Base-by-base conservation (phyloP, 2,888 invertebrate genomes). In the Trachelus tabidus region DNA sequence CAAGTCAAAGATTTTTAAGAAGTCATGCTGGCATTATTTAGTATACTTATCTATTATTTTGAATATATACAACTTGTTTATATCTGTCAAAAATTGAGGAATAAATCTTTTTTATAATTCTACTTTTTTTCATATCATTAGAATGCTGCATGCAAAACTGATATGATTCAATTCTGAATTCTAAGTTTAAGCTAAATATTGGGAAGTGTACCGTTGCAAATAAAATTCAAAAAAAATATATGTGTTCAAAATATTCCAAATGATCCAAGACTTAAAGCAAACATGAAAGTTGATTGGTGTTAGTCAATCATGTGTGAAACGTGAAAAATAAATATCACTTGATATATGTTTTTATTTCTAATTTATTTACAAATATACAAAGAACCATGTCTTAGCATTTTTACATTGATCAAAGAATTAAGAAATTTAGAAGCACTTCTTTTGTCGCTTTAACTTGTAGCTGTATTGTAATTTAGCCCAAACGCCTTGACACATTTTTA, bases 401-500 rank as follows among this genome's bases (percentile, higher is more conserved):
- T 56, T 23, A 56, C 6, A 56, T 9, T 23, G 23, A 23, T 9
- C 23, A 6, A 23, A 56, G 9, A 23, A 9, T 23, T 6, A 23
- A 56, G 23, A 9, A 56, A 56, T 23, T 56, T 56, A 56, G 9
- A 23, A 23, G 23, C 23, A 56, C 9, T 56, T 56, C 23, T 56
- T 82, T 73, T 85, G 82, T 75, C 85, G 88, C 80, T 87, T 81
- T 69, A 89, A 77, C 34, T 84, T 83, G 80, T 92, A 89, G 84
- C 92, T 92, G 84, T 96, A 96, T 84, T 94, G 94, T 40, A 97
- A 92, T 87, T 97, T 97, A 0, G 95, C 94, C 97, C 97, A 97
- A 79, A 98, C 95, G 71, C 98, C 98, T 82, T 94, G 93, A 89
- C 97, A 97, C 97, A 98, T 98, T 82, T 94, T 94, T 75, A 95